Evolutionary conservation across 2,113 vertebrate species (phyloP), one percentile per base, ranked within the genome.

Genomic region (Prinia subflava): DNA sequence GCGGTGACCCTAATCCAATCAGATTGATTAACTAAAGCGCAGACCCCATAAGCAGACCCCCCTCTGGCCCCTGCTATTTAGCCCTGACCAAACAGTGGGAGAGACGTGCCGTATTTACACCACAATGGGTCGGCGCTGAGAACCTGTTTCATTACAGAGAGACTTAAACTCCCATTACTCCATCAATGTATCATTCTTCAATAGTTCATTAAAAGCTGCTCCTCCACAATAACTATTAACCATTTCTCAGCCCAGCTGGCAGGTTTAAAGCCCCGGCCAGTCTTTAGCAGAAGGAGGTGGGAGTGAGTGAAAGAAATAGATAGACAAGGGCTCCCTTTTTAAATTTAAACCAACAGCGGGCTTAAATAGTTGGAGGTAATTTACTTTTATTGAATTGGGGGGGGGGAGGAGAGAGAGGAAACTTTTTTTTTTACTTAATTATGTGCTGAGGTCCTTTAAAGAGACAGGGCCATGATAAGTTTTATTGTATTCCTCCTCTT

Each of bases 1-100:
- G 94, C 98, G 93, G 98, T 99, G 98, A 99, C 98, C 99, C 98
- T 99, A 99, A 99, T 99, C 99, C 99, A 99, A 99, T 99, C 99
- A 99, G 98, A 99, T 98, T 99, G 98, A 99, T 99, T 99, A 99
- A 98, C 97, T 98, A 96, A 98, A 99, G 98, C 95, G 12, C 68
- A 96, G 97, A 94, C 92, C 97, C 97, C 95, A 95, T 97, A 96
- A 96, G 96, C 97, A 98, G 97, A 98, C 98, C 96, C 94, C 94
- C 97, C 96, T 96, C 94, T 96, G 95, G 95, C 95, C 95, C 78
- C 94, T 93, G 90, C 96, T 97, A 98, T 98, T 98, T 98, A 98
- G 97, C 55, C 94, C 94, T 92, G 97, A 94, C 97, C 97, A 95
- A 97, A 97, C 97, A 97, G 95, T 97, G 96, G 98, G 97, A 98